These are phyloP conservation scores for Plebejus anna DNA, from an alignment of 2,888 invertebrate species.

Conservation along the genomic window DNA sequence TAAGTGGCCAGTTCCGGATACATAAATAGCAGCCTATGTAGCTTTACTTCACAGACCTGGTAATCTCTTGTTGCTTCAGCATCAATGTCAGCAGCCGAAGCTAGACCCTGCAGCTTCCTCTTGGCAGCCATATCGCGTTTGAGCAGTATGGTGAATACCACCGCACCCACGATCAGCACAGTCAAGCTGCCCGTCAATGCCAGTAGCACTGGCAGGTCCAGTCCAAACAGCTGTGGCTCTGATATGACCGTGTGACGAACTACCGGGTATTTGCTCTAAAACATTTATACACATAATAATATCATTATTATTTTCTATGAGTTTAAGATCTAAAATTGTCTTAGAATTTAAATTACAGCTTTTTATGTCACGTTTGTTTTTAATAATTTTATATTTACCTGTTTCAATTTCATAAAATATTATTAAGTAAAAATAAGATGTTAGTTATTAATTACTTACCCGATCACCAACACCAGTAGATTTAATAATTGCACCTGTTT, in stretches of 20 bases:
- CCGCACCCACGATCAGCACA: slow-evolving; percentile 61
- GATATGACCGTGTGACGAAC: slow-evolving; percentile 52
- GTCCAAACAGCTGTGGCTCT: slow-evolving; percentile 51
- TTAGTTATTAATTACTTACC: slow-evolving; percentile 67
- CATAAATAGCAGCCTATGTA: no score
- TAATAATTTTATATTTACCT: neutral
- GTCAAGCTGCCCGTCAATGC: slow-evolving; percentile 63
- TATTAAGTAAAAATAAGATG: neutral
- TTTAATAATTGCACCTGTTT: slow-evolving; percentile 84
- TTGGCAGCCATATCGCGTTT: slow-evolving; percentile 87
- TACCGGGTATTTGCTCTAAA: slow-evolving; percentile 65
- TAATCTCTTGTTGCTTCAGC: slow-evolving; percentile 95
- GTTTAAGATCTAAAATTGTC: no score
- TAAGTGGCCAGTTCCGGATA: no score
- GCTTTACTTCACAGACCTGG: slow-evolving; percentile 78
- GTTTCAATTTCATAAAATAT: neutral
- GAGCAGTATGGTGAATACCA: slow-evolving; percentile 78
- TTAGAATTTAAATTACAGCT: no score
- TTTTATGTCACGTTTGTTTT: neutral
- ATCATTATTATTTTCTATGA: no score
- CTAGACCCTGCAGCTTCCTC: slow-evolving; percentile 89
- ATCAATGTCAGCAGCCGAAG: slow-evolving; percentile 82
- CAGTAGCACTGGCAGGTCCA: slow-evolving; percentile 60
- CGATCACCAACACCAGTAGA: slow-evolving; percentile 89
- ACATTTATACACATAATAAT: neutral